Evolutionary conservation across 2,797 vertebrate genomes (phyloP).

Genomic region (Apogon talboti): DNA sequence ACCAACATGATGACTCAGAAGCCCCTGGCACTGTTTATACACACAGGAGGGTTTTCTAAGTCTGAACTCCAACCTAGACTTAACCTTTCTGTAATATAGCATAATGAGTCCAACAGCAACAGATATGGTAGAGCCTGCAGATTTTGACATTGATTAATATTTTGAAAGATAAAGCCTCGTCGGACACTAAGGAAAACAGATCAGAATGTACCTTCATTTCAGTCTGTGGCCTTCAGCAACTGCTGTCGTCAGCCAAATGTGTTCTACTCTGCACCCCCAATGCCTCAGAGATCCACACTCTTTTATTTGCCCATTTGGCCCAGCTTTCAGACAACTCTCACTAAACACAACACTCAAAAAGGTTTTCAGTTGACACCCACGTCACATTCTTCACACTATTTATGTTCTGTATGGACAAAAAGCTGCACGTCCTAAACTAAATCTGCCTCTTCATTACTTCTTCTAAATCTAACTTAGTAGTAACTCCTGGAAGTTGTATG

Average conservation of each 20-base stretch:
- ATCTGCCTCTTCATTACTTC: constrained; percentile 20
- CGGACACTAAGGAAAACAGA: background rate
- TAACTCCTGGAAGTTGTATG: constrained; percentile 3
- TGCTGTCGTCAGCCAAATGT: constrained; percentile 21
- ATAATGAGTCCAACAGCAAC: background rate
- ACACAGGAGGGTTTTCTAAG: background rate
- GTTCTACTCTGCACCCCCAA: constrained; percentile 12
- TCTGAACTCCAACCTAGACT: background rate
- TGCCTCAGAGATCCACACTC: constrained; percentile 8
- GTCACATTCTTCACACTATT: background rate
- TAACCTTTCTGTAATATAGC: background rate
- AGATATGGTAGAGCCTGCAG: background rate
- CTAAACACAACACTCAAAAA: background rate
- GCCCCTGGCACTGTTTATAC: background rate
- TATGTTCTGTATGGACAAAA: constrained; percentile 35
- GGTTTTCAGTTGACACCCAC: background rate
- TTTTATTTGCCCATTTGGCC: background rate
- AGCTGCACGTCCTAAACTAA: constrained; percentile 26
- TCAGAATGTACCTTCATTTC: constrained; percentile 44
- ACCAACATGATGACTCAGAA: background rate
- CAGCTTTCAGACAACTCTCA: constrained; percentile 15
- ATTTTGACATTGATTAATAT: background rate
- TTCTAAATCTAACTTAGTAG: constrained; percentile 32
- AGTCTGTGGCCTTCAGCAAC: constrained; percentile 16
- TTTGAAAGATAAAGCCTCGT: constrained; percentile 18